phyloP scores from a whole-genome alignment of 2,888 invertebrate species.

The Macrophya alboannulata region DNA sequence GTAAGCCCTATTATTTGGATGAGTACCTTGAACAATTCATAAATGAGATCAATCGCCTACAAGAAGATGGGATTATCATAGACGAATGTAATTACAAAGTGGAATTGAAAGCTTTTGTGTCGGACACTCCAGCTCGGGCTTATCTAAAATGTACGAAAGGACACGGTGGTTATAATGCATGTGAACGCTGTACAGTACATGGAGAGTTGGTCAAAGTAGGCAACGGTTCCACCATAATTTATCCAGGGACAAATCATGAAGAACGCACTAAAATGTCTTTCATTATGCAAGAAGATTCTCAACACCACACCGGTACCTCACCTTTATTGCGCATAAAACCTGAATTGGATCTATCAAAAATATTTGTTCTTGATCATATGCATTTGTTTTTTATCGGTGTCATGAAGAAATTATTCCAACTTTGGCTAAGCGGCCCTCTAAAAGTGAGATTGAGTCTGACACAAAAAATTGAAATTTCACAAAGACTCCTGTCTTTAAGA shows the following conservation, averaged over 20 bases:
- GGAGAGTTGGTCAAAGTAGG: conserved; percentile 44
- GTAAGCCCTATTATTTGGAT: conserved; percentile 57
- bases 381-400: conserved; percentile 20
- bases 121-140: conserved; percentile 61
- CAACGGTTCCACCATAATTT: neutral
- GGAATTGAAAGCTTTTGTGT: conserved; percentile 59
- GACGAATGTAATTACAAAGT: conserved; percentile 55
- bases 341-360: too few relatives aligned
- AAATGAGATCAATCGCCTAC: conserved; percentile 58
- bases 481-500: neutral
- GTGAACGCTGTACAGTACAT: conserved; percentile 60
- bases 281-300: conserved; percentile 13
- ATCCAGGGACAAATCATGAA: conserved; percentile 44
- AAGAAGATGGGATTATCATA: conserved; percentile 56
- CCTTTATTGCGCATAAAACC: neutral
- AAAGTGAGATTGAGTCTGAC: neutral
- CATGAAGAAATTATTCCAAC: neutral
- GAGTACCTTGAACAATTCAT: conserved; percentile 58
- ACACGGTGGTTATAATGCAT: conserved; percentile 60
- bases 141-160: conserved; percentile 60
- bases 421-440: neutral
- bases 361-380: neutral
- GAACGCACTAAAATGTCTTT: conserved; percentile 44
- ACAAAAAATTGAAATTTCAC: neutral
- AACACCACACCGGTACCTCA: neutral